Evolutionary conservation across 2,797 vertebrate genomes (phyloP).

Genomic region (Sebastes diaconus): DNA sequence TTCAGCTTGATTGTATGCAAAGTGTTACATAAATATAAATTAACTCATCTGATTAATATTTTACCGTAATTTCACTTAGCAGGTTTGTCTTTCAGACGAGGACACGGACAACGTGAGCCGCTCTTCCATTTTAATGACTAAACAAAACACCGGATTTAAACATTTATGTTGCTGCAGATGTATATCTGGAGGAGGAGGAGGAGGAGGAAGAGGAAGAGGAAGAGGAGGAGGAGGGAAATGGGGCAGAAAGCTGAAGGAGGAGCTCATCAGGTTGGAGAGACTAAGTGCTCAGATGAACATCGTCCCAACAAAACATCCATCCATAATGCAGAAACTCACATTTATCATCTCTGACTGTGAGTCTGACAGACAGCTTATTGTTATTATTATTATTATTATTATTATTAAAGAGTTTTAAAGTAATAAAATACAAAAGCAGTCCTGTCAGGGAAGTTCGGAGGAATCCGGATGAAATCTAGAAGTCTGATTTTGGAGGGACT

Average conservation of each 20-base stretch:
- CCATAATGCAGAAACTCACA: slow-evolving; percentile 55
- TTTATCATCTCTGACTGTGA: slow-evolving; percentile 18
- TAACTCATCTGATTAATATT: slow-evolving; percentile 46
- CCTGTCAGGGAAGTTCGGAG: background rate
- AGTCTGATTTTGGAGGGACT: background rate
- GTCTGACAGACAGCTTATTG: background rate
- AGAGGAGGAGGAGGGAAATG: slow-evolving; percentile 27
- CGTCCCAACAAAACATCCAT: slow-evolving; percentile 60
- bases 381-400: background rate
- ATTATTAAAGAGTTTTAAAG: background rate
- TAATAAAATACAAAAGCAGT: background rate
- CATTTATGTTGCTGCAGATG: slow-evolving; percentile 50
- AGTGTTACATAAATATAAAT: slow-evolving; percentile 31
- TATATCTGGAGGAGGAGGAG: background rate
- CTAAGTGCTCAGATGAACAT: slow-evolving; percentile 43
- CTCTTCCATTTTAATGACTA: slow-evolving; percentile 46
- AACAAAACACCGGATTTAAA: slow-evolving; percentile 67
- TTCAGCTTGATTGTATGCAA: background rate
- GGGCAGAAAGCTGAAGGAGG: slow-evolving; percentile 55
- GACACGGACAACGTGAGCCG: slow-evolving; percentile 6
- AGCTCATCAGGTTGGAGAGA: slow-evolving; percentile 34
- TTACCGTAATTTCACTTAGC: slow-evolving; percentile 40
- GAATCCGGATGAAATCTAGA: background rate
- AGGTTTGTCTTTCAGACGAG: background rate
- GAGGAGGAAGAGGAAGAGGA: background rate